Conservation (phyloP, 2,797 vertebrate species). For the Malurus splendens region DNA sequence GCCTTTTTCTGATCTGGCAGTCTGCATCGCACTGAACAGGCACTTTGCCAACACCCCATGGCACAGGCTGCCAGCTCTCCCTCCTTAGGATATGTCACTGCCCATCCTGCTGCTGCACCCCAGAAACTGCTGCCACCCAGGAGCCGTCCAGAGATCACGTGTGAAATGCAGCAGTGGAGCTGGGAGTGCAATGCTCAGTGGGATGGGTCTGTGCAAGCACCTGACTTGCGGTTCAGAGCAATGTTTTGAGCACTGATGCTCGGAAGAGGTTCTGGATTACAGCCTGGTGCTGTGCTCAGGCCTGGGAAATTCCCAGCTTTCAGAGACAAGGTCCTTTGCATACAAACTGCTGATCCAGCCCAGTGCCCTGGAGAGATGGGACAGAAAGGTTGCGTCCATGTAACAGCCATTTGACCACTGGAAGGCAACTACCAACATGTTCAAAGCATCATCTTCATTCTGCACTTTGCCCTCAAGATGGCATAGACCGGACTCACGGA, state of each 20-base stretch:
- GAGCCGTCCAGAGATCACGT: rapidly evolving
- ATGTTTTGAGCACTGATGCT: neutral
- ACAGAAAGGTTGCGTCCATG: rapidly evolving
- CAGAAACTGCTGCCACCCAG: neutral
- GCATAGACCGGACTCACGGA: neutral
- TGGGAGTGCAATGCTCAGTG: neutral
- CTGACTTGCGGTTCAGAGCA: neutral
- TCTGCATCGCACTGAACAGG: neutral
- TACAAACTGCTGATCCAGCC: neutral
- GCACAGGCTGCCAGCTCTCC: neutral
- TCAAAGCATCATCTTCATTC: neutral
- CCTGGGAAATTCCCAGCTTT: neutral
- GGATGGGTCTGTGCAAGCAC: neutral
- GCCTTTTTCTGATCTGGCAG: neutral
- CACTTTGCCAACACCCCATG: neutral
- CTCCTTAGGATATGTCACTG: neutral
- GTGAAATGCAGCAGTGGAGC: neutral
- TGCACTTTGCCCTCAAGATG: neutral
- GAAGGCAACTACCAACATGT: neutral
- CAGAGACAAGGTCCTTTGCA: neutral
- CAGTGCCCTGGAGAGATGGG: neutral
- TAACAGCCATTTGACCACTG: neutral
- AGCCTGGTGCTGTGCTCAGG: rapidly evolving
- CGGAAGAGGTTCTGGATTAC: neutral
- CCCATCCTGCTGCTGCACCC: neutral